Evolutionary conservation across 2,888 invertebrate genomes (phyloP), one percentile per base, ranked within the genome.

Genomic region (Mystacides longicornis): DNA sequence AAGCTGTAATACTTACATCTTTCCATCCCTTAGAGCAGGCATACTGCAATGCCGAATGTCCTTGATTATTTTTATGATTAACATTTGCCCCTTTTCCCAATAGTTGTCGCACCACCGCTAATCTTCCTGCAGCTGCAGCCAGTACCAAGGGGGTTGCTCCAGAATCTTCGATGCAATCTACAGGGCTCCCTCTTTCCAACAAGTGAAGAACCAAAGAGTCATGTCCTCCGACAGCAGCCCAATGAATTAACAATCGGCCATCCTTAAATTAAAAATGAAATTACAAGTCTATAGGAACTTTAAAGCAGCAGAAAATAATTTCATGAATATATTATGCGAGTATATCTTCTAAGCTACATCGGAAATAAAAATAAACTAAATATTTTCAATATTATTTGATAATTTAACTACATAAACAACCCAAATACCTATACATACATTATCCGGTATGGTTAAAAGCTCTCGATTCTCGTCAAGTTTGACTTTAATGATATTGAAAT

Each of bases 21-120:
- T 78, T 72, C 78, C 86, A 85, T 56, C 89, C 87, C 72, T 92
- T 93, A 0, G 92, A 93, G 58, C 89, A 86, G 43, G 90, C 89
- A 76, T 93, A 92, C 66, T 91, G 91, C 51, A 93, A 70, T 7
- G 91, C 78, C 33, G 89, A 85, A 69, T 93, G 91, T 0, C 89
- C 89, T 56, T 85, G 82, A 57, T 69, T 71, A 52, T 86, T 87
- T 65, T 81, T 81, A 49, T 84, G 82, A 72, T 90, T 85, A 0
- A 91, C 79, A 69, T 87, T 75, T 14, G 87, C 89, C 42, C 85
- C 85, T 66, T 82, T 81, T 16, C 77, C 72, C 56, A 91, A 67
- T 18, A 93, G 71, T 1, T 82, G 67, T 51, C 78, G 76, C 0
- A 89, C 87, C 49, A 87, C 82, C 64, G 84, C 80, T 31, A 74